These are phyloP conservation scores for Promerops cafer DNA, from an alignment of 2,113 vertebrate genomes.

Conservation along the genomic window DNA sequence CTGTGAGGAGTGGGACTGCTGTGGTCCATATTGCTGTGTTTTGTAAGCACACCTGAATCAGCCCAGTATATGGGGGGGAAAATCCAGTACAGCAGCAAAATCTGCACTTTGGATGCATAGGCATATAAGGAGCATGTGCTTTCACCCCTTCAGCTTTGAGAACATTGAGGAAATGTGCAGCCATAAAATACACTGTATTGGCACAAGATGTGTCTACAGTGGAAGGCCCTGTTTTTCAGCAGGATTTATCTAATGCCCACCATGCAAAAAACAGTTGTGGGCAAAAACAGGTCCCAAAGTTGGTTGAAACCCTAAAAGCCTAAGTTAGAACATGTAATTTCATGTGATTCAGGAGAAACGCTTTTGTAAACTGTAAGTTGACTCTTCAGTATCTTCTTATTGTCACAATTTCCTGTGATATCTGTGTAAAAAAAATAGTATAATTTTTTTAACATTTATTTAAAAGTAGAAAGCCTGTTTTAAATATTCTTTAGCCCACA, in stretches of 20 bases:
- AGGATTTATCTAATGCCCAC: background rate
- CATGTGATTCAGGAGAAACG: background rate
- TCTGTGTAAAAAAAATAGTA: background rate
- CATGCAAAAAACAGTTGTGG: background rate
- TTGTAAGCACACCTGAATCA: background rate
- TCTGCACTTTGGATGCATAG: background rate
- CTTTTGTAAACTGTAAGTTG: background rate
- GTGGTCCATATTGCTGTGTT: rapidly evolving
- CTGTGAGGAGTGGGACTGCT: background rate
- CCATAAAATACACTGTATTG: background rate
- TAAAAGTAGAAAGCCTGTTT: background rate
- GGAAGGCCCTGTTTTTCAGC: background rate
- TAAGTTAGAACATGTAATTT: background rate
- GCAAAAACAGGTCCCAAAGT: background rate
- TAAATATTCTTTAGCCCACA: background rate
- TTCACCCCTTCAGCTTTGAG: background rate
- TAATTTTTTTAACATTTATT: background rate
- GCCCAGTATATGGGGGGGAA: rapidly evolving
- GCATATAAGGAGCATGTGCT: background rate
- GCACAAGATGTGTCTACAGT: background rate
- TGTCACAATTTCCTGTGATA: background rate
- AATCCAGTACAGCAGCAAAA: background rate
- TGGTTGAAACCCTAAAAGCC: background rate
- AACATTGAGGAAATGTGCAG: background rate
- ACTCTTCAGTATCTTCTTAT: background rate